Evolutionary conservation across 2,113 vertebrate species (phyloP).

Genomic region (Leucopsar rothschildi): DNA sequence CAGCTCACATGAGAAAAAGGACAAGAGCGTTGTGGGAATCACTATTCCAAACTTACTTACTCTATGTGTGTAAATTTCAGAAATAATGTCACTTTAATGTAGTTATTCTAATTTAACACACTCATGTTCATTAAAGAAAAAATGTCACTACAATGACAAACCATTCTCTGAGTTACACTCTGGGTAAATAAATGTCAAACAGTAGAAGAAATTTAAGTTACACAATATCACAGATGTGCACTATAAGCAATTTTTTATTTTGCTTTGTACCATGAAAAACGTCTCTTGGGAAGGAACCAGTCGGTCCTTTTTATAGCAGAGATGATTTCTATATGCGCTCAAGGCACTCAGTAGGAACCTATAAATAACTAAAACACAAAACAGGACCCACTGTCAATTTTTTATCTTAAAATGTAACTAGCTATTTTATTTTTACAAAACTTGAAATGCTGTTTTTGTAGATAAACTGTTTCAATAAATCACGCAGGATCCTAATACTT

Average conservation of each 20-base stretch:
- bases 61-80: background rate
- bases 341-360: background rate
- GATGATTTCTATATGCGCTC: background rate
- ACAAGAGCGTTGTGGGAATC: background rate
- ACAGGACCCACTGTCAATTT: background rate
- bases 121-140: background rate
- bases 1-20: background rate
- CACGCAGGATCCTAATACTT: background rate
- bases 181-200: constrained; percentile 9
- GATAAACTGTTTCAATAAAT: background rate
- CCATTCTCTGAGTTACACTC: background rate
- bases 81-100: constrained; percentile 7
- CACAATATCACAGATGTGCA: constrained; percentile 1
- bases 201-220: constrained; percentile 16
- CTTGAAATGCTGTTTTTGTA: background rate
- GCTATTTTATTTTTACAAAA: background rate
- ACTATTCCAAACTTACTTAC: background rate
- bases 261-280: background rate
- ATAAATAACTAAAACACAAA: constrained; percentile 28
- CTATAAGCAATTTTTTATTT: background rate
- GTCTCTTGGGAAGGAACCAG: background rate
- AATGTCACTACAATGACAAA: background rate
- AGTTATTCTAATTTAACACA: constrained; percentile 20
- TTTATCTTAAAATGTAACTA: background rate
- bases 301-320: background rate